phyloP scores from a whole-genome alignment of 2,888 invertebrate genomes.

The Shargacucullia verbasci region DNA sequence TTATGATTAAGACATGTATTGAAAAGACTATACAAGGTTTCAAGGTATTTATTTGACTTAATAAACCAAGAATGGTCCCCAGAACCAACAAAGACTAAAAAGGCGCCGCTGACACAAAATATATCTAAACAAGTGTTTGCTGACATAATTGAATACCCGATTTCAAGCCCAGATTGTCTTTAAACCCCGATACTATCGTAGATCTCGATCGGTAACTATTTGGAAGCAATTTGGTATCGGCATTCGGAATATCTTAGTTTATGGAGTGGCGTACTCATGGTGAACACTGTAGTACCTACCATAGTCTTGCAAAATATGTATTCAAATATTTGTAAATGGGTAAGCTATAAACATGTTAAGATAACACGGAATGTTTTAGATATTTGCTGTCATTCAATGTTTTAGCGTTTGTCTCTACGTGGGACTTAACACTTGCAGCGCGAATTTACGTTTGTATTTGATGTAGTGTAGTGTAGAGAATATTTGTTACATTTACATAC shows the following conservation, averaged over 20 bases:
- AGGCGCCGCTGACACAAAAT: slow-evolving; percentile 65
- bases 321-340: slow-evolving; percentile 77
- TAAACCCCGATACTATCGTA: slow-evolving; percentile 69
- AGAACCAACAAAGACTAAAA: slow-evolving; percentile 31
- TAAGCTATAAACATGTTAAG: slow-evolving; percentile 69
- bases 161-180: slow-evolving; percentile 67
- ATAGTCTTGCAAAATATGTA: slow-evolving; percentile 72
- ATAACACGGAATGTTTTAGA: slow-evolving; percentile 64
- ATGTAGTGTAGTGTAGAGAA: no score
- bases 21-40: slow-evolving; percentile 1
- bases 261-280: slow-evolving; percentile 65
- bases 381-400: slow-evolving; percentile 62
- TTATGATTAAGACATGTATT: not conserved
- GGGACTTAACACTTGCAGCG: slow-evolving; percentile 23
- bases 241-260: slow-evolving; percentile 69
- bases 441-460: slow-evolving; percentile 5
- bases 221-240: slow-evolving; percentile 76
- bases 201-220: slow-evolving; percentile 74
- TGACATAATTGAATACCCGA: slow-evolving; percentile 73
- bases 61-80: slow-evolving; percentile 16
- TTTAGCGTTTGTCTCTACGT: slow-evolving; percentile 23
- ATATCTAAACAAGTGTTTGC: slow-evolving; percentile 72
- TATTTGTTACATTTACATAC: no score
- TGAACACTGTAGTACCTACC: slow-evolving; percentile 54
- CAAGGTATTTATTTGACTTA: not conserved